Percentiles rank a stretch among this genome's conserved stretches.
phyloP scores from a whole-genome alignment of 2,888 invertebrate species.

The Calliphora vomitoria region DNA sequence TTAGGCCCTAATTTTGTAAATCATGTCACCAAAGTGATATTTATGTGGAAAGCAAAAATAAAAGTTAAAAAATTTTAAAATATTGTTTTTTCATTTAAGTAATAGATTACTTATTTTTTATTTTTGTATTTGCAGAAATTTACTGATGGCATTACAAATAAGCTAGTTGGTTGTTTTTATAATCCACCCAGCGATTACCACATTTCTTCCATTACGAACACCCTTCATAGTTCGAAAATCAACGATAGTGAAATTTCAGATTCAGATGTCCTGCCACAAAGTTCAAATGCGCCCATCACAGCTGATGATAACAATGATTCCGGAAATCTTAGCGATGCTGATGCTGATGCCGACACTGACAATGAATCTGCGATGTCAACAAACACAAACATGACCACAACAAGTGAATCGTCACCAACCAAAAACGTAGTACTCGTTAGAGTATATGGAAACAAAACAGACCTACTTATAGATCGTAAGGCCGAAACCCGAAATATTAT shows the following conservation, averaged over 20 bases:
- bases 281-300: constrained; percentile 1
- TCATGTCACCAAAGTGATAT: too few species aligned
- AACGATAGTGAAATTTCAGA: constrained; percentile 72
- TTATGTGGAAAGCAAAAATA: too few species aligned
- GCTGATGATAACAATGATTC: constrained; percentile 75
- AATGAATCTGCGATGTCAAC: constrained; percentile 40
- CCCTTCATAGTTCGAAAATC: constrained; percentile 71
- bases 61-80: too few species aligned
- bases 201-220: constrained; percentile 67
- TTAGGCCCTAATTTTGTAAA: too few species aligned
- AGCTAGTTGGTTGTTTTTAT: constrained; percentile 91
- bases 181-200: constrained; percentile 76
- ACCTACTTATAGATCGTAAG: constrained; percentile 94
- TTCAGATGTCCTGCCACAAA: constrained; percentile 71
- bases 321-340: constrained; percentile 73
- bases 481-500: constrained; percentile 89
- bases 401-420: constrained; percentile 73
- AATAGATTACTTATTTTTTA: neutral
- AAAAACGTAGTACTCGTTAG: constrained; percentile 92
- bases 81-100: too few species aligned
- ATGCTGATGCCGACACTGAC: constrained; percentile 59
- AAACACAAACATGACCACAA: constrained; percentile 18
- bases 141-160: constrained; percentile 97
- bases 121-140: constrained; percentile 88
- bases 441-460: constrained; percentile 97